phyloP scores from a whole-genome alignment of 2,888 invertebrate species.

The Pasiphila rectangulata region DNA sequence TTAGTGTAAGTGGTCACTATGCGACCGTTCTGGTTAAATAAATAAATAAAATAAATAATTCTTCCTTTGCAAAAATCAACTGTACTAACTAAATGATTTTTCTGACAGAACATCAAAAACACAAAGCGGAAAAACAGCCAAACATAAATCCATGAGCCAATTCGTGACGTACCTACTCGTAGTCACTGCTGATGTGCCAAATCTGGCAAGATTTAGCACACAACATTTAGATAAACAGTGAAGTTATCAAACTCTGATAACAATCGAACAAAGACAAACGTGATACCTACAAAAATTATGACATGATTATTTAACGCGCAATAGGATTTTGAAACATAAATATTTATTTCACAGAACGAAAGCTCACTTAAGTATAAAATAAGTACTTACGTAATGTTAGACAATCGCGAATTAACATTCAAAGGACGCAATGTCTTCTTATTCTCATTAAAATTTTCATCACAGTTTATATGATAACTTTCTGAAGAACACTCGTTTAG shows the following conservation, averaged over 20 bases:
- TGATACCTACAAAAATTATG: constrained; percentile 20
- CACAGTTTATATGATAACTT: constrained; percentile 21
- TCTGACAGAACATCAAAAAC: too few relatives aligned
- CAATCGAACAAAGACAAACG: constrained; percentile 9
- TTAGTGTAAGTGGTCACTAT: too few relatives aligned
- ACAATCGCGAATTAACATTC: constrained; percentile 30
- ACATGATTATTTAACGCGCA: constrained; percentile 22
- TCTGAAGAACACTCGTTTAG: constrained; percentile 13
- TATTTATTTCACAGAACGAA: constrained; percentile 28
- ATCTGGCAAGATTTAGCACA: not conserved
- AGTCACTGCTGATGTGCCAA: not conserved
- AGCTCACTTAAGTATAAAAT: constrained; percentile 13
- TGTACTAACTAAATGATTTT: too few relatives aligned
- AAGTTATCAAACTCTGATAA: constrained; percentile 10
- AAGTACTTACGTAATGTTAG: constrained; percentile 20
- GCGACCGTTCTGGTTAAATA: too few relatives aligned
- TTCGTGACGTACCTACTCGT: too few relatives aligned
- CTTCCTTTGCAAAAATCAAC: too few relatives aligned
- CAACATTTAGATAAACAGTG: not conserved
- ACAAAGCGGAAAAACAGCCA: too few relatives aligned
- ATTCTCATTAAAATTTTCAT: constrained; percentile 22
- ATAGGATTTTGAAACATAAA: constrained; percentile 19
- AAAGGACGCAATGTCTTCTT: constrained; percentile 18
- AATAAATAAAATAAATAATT: too few relatives aligned
- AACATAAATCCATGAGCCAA: too few relatives aligned